A percentile compares a stretch with the other conserved stretches of the same genome.
Conservation (phyloP, 2,113 vertebrate species). For the Mastomys natalensis region DNA sequence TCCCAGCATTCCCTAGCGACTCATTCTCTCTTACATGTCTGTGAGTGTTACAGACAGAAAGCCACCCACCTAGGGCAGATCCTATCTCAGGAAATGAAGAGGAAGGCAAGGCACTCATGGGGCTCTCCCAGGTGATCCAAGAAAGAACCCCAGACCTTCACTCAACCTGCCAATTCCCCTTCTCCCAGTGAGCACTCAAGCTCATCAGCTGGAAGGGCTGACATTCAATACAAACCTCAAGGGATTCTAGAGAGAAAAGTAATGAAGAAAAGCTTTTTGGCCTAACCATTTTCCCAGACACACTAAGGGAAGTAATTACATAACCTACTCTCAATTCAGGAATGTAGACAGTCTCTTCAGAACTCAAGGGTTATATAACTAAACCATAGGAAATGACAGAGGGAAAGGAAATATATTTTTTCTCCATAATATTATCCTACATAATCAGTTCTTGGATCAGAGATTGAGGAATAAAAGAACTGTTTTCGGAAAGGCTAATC, state of each 20-base stretch:
- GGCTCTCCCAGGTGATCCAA: accelerated
- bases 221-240: slow-evolving; percentile 9
- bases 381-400: slow-evolving; percentile 65
- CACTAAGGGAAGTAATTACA: slow-evolving; percentile 61
- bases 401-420: slow-evolving; percentile 37
- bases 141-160: background rate
- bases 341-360: slow-evolving; percentile 58
- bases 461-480: background rate
- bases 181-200: background rate
- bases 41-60: background rate
- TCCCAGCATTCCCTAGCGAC: background rate
- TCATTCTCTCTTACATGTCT: background rate
- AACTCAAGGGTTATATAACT: slow-evolving; percentile 27
- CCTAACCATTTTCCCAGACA: slow-evolving; percentile 44
- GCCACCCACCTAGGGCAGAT: background rate
- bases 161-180: background rate
- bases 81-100: background rate
- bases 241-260: background rate
- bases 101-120: background rate
- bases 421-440: slow-evolving; percentile 7
- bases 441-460: slow-evolving; percentile 11
- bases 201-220: background rate
- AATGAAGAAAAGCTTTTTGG: slow-evolving; percentile 8
- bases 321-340: slow-evolving; percentile 76
- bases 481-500: background rate